Percentiles rank a stretch among this genome's conserved stretches.
phyloP scores from a whole-genome alignment of 2,797 vertebrate genomes.

The Pseudomugil gertrudae region DNA sequence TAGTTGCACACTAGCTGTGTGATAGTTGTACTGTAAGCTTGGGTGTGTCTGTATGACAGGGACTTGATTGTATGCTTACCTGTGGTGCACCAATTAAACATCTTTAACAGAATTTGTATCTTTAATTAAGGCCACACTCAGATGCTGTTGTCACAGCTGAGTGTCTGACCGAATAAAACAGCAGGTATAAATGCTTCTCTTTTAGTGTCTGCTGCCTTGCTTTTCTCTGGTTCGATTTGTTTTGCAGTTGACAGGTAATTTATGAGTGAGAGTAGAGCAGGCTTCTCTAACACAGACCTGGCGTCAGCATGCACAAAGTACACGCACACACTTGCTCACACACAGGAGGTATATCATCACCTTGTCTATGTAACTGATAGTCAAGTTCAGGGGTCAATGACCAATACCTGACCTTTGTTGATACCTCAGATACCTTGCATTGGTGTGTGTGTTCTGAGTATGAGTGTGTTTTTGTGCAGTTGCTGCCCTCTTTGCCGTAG shows the following conservation, averaged over 20 bases:
- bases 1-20: conserved; percentile 20
- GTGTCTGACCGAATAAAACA: conserved; percentile 42
- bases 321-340: conserved; percentile 20
- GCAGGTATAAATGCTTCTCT: conserved; percentile 45
- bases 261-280: conserved; percentile 61
- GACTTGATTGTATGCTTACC: conserved; percentile 52
- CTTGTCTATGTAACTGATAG: conserved; percentile 68
- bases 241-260: conserved; percentile 79
- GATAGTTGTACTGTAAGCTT: conserved; percentile 32
- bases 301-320: conserved; percentile 51
- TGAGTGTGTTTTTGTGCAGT: conserved; percentile 29
- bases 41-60: conserved; percentile 36
- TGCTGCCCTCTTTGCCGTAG: conserved; percentile 48
- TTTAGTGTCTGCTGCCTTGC: conserved; percentile 42
- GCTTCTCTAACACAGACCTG: conserved; percentile 54
- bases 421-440: conserved; percentile 41
- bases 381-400: conserved; percentile 68
- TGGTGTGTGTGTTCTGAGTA: conserved; percentile 8
- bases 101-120: conserved; percentile 50
- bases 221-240: conserved; percentile 71
- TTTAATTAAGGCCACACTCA: conserved; percentile 56
- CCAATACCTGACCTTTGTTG: conserved; percentile 55
- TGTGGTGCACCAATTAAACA: conserved; percentile 58
- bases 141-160: conserved; percentile 50
- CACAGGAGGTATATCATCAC: conserved; percentile 59